Conservation (phyloP, 64 coral and sea anemone genomes). For the Acropora tenuis region DNA sequence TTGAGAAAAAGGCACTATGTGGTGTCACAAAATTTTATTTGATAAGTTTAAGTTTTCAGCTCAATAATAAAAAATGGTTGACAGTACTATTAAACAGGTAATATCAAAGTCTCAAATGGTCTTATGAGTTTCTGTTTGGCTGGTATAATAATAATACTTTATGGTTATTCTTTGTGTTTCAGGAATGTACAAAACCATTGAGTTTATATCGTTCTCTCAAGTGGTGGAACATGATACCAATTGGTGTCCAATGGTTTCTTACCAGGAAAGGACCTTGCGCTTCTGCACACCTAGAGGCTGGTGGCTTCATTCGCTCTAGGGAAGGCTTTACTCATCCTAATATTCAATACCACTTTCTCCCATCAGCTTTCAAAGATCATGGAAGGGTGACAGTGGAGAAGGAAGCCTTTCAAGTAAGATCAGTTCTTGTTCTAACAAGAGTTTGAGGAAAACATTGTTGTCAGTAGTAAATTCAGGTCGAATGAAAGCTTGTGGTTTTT, state of each 20-base stretch:
- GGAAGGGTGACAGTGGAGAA: slow-evolving; percentile 68
- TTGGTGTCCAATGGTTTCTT: slow-evolving; percentile 83
- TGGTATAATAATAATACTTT: not conserved
- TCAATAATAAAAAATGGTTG: no score
- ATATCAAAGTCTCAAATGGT: no score
- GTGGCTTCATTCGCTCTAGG: slow-evolving; percentile 66
- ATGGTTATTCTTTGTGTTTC: not conserved
- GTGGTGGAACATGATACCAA: slow-evolving; percentile 91
- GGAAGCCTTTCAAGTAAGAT: slow-evolving; percentile 84
- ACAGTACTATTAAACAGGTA: no score
- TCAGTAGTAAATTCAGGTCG: not conserved
- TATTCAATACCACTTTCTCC: slow-evolving; percentile 82
- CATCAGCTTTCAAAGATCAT: slow-evolving; percentile 88
- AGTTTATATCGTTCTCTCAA: slow-evolving; percentile 92
- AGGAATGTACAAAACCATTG: slow-evolving; percentile 91
- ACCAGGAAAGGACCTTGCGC: slow-evolving; percentile 65
- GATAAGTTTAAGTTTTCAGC: no score
- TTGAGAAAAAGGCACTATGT: no score
- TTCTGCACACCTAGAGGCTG: slow-evolving; percentile 80
- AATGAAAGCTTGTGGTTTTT: no score
- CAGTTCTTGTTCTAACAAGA: not conserved
- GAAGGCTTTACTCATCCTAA: slow-evolving; percentile 66
- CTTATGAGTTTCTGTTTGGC: no score
- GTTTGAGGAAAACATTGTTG: not conserved
- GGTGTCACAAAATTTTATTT: no score